Base-by-base conservation (phyloP, 2,113 vertebrate species). In the Vulpes vulpes region DNA sequence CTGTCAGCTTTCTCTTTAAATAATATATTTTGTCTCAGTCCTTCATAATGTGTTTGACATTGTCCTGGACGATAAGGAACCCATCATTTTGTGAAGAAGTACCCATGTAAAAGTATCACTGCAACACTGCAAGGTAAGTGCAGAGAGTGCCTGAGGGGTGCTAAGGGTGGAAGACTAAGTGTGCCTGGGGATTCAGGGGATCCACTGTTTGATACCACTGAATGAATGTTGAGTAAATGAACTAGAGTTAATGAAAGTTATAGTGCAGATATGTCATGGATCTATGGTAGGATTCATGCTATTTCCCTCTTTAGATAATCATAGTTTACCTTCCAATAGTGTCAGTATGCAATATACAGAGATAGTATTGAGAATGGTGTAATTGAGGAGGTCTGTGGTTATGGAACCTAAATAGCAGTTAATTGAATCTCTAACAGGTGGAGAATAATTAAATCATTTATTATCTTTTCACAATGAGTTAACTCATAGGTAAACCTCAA, bases 361-460 rank as follows among this genome's bases (percentile, higher is more conserved):
- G 83, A 35, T 19, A 96, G 93, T 89, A n/a, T 0, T 84, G 59
- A 95, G 32, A 81, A 69, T 84, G 43, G 20, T 62, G 43, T 60
- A 74, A 88, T 20, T 7, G 91, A 62, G 57, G 78, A 97, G 49
- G 62, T 89, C 97, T 97, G 76, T 91, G 97, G 80, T 82, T 97
- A 93, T 60, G 92, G 95, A 98, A 97, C 97, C 64, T 92, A 71
- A 98, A 73, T 30, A 96, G 69, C 89, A 97, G 97, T 96, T 98
- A 98, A 98, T 81, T 98, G 97, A 98, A 98, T 97, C 98, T 94
- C 81, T 97, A 98, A 97, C 97, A 98, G 98, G 98, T 98, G 98
- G 89, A 89, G 96, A 97, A 98, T 98, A 98, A 98, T 99, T 93
- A 98, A 98, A 98, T 98, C 62, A 98, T 98, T 98, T 98, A 97